Evolutionary conservation across 2,888 invertebrate species (phyloP).

Genomic region (Harpalus rubripes): DNA sequence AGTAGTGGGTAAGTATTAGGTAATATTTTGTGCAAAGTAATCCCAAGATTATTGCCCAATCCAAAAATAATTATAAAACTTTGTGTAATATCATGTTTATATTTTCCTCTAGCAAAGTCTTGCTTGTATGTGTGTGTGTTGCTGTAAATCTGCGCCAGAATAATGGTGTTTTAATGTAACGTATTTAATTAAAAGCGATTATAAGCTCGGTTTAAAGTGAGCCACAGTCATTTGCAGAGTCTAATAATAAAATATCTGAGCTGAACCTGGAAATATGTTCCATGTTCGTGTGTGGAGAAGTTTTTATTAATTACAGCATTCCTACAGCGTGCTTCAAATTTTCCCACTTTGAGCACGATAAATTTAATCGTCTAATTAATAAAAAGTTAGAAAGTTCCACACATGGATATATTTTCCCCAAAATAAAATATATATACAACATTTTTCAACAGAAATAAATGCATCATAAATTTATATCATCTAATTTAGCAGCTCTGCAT

Average conservation of each 20-base stretch:
- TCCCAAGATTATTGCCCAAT: background rate
- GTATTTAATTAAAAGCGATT: slow-evolving; percentile 42
- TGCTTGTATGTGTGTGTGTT: background rate
- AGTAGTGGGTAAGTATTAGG: background rate
- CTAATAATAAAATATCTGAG: slow-evolving; percentile 45
- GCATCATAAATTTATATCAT: background rate
- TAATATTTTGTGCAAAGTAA: background rate
- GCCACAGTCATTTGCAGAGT: slow-evolving; percentile 32
- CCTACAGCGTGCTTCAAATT: slow-evolving; percentile 32
- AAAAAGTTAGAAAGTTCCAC: slow-evolving; percentile 1
- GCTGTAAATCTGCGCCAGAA: background rate
- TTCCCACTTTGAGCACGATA: slow-evolving; percentile 11
- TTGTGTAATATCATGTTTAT: slow-evolving; percentile 4
- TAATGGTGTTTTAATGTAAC: slow-evolving; percentile 33
- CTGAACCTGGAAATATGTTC: slow-evolving; percentile 41
- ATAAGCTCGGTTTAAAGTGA: slow-evolving; percentile 17
- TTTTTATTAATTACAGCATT: slow-evolving; percentile 53
- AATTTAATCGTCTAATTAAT: slow-evolving; percentile 40
- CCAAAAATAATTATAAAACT: background rate
- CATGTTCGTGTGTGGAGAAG: slow-evolving; percentile 15
- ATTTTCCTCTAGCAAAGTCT: slow-evolving; percentile 2
- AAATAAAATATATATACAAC: background rate
- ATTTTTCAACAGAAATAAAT: background rate
- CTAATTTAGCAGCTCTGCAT: background rate
- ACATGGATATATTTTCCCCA: slow-evolving; percentile 9